Evolutionary conservation across 1,140 invertebrate species (phyloP).

Genomic region (Aleiodes sp.): DNA sequence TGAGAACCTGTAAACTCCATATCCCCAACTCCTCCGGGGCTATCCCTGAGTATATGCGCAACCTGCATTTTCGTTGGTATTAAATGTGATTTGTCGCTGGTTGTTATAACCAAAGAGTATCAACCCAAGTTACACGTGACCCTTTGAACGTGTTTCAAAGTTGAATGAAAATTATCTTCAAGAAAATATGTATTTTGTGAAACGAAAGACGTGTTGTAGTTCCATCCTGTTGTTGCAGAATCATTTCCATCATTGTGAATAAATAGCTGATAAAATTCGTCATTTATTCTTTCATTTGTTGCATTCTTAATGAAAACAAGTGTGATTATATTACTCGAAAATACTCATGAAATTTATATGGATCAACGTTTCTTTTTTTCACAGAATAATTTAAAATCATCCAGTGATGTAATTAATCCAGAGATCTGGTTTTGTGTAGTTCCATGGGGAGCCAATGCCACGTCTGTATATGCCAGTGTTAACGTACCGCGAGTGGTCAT

Average conservation of each 20-base stretch:
- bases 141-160: no score
- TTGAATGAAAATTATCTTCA: no score
- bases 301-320: not conserved
- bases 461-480: not conserved
- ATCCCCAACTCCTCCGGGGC: constrained; percentile 10
- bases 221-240: no score
- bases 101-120: constrained; percentile 41
- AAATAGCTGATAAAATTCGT: no score
- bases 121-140: constrained; percentile 33
- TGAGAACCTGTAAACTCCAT: constrained; percentile 51
- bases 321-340: not conserved
- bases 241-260: no score
- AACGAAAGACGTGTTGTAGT: no score
- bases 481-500: not conserved
- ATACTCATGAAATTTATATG: not conserved
- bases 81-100: constrained; percentile 54
- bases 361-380: not conserved
- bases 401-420: constrained; percentile 16
- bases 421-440: not conserved
- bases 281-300: no score
- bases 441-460: constrained; percentile 7
- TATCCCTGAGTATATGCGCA: not conserved
- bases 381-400: constrained; percentile 8
- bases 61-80: constrained; percentile 47
- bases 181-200: no score